These are phyloP conservation scores for Falco punctatus DNA, from an alignment of 2,113 vertebrate genomes.

Conservation along the genomic window DNA sequence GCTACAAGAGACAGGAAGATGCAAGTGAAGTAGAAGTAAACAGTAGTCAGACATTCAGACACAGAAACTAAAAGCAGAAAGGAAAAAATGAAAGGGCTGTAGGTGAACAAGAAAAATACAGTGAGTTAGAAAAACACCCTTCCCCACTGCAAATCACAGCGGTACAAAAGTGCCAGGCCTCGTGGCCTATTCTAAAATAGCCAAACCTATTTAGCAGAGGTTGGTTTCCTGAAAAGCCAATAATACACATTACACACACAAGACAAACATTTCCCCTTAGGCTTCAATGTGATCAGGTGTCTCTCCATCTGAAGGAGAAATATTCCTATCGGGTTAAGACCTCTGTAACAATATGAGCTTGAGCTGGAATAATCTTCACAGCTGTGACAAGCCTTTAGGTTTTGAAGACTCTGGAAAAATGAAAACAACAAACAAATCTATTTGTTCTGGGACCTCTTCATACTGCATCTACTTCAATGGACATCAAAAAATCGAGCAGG, in stretches of 20 bases:
- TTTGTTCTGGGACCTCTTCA: background rate
- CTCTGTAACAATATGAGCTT: background rate
- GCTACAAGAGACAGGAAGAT: background rate
- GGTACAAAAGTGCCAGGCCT: background rate
- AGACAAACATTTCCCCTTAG: background rate
- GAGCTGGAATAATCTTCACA: background rate
- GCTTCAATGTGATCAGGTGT: background rate
- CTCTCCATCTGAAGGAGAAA: background rate
- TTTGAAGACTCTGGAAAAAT: background rate
- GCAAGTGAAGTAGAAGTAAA: background rate
- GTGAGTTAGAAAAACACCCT: background rate
- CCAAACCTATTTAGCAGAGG: slow-evolving; percentile 15
- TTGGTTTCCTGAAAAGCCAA: slow-evolving; percentile 62
- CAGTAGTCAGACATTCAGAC: background rate
- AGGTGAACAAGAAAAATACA: background rate
- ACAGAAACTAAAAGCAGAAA: slow-evolving; percentile 22
- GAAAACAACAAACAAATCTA: background rate
- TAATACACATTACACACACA: background rate
- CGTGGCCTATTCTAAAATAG: background rate
- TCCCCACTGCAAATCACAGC: slow-evolving; percentile 3
- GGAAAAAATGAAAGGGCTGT: background rate
- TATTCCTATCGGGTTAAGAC: background rate
- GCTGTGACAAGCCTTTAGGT: background rate
- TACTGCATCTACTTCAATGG: background rate
- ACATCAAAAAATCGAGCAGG: background rate